Base-by-base conservation (phyloP, 1,140 invertebrate genomes). In the Drosophila dunni region DNA sequence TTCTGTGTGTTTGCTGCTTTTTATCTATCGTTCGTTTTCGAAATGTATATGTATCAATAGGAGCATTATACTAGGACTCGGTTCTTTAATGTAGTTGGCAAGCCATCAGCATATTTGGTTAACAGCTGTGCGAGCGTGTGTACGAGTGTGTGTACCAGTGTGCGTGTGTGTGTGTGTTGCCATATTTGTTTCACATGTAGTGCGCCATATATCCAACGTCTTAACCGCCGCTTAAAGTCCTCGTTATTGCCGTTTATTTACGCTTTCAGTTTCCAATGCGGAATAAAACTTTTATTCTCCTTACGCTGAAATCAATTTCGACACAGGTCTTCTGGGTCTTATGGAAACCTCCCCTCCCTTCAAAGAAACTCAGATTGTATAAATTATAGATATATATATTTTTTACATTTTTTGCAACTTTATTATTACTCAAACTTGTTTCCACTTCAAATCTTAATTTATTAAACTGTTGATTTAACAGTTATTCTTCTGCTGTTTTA, bases 371-470 rank as follows among this genome's bases (percentile, higher is more conserved):
- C 8, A 10, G 44, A 38, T 8, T 3, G 3, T 1, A 34, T 9
- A 29, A 29, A 29, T 29, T 29, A 29, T 29, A 29, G 24, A 29
- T 20, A 4, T 17, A n/a, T 65, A 51, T 58, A 48, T 50, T 69
- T 67, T 88, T 79, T 76, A 88, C 54, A 78, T 83, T 86, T 82
- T 83, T 6, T 83, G 64, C 60, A 86, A 86, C 83, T 86, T 86
- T 86, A 88, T 86, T 86, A 86, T 81, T 86, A 86, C 66, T 88
- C 69, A 78, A 88, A 78, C 79, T 88, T 45, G 42, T 68, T 78
- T 71, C 58, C 64, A 79, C 76, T 13, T 76, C 57, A 61, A 77
- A 70, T 68, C 58, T 46, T 42, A 50, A 15, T 62, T 60, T 29
- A 29, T 67, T 62, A 45, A 58, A 75, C 75, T 58, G 57, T 61